A percentile compares a stretch with the other conserved stretches of the same genome.
Evolutionary conservation across 2,888 invertebrate genomes (phyloP).

Genomic region (Drosophila picticornis): DNA sequence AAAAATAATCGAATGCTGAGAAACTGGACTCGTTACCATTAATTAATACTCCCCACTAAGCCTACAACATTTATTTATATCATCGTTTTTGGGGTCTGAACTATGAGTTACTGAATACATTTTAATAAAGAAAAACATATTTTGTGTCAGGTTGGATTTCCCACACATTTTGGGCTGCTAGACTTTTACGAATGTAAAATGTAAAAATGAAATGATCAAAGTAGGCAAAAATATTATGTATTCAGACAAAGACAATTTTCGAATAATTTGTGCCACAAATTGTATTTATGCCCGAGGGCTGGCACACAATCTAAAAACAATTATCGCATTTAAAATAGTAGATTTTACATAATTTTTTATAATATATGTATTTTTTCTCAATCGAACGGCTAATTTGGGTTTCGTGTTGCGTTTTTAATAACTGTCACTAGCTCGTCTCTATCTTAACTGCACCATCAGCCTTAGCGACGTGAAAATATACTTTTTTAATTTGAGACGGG

Average conservation of each 20-base stretch:
- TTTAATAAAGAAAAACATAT: background rate
- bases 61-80: background rate
- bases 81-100: background rate
- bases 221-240: background rate
- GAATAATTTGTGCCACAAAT: background rate
- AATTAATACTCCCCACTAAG: background rate
- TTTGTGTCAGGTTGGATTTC: background rate
- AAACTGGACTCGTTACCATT: background rate
- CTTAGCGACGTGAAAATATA: slow-evolving; percentile 30
- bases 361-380: background rate
- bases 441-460: background rate
- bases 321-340: background rate
- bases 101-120: background rate
- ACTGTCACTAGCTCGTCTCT: background rate
- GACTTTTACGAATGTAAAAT: too few species aligned
- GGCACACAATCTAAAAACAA: background rate
- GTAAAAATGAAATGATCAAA: background rate
- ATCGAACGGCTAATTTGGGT: background rate
- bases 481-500: slow-evolving; percentile 32
- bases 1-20: background rate
- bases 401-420: slow-evolving; percentile 1
- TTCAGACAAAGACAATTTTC: background rate
- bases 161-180: background rate
- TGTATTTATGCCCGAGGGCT: background rate
- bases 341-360: background rate